Base-by-base conservation (phyloP, 2,113 vertebrate genomes). In the Cyprinodon tularosa region DNA sequence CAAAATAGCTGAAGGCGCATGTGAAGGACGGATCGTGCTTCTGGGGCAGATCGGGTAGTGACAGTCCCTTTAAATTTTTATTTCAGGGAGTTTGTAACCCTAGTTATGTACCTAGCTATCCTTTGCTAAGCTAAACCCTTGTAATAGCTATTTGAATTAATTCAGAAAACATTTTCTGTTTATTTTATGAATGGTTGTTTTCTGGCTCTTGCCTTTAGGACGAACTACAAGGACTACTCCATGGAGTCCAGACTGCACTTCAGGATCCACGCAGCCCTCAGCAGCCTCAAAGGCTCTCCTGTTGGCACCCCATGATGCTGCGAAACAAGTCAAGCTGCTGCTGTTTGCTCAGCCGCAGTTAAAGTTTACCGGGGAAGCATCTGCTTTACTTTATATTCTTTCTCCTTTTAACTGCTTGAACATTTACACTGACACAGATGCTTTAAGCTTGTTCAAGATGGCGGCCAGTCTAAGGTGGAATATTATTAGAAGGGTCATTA, bases 191-290 rank as follows among this genome's bases (percentile, higher is more conserved):
- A 4, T 62, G 39, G 42, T 9, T 15, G 4, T 10, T 5, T n/a
- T 29, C 5, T 89, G 29, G 29, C 29, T 29, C 93, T 65, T 17
- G 11, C 10, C 17, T 15, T n/a, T 87, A 98, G 98, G 94, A 95
- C 89, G 64, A 99, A 97, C 93, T 99, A 99, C 90, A 99, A 97
- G 83, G 96, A 98, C 65, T 99, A 99, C 84, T 99, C 98, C 4
- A 96, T 99, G 96, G 98, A 99, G 86, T 98, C 97, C 80, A 93
- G 98, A 37, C 93, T 99, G 65, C 98, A 99, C 91, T 99, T 99
- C 94, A 93, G 98, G 82, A 97, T 99, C 91, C 98, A 99, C 22
- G 97, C 98, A 15, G 97, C 97, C 17, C 96, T 99, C 83, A 94
- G 92, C 88, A 96, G 95, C 78, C 94, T 98, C 82, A 96, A 89